These are phyloP conservation scores for Aspidiotus rigidus DNA, from an alignment of 2,888 invertebrate genomes.

Conservation along the genomic window DNA sequence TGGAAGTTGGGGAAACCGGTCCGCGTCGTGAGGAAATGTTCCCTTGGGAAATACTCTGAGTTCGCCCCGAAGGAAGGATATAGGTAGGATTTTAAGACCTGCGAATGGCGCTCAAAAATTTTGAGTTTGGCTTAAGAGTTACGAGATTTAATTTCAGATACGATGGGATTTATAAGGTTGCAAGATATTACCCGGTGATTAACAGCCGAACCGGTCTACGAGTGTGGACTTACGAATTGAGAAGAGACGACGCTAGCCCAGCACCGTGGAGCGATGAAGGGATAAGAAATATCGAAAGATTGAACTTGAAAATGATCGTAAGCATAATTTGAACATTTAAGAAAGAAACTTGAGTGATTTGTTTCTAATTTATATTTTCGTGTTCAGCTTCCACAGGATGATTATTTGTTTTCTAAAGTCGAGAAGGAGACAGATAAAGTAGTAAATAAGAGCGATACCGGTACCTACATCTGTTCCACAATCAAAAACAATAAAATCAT, in stretches of 20 bases:
- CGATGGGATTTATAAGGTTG: conserved; percentile 79
- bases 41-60: conserved; percentile 54
- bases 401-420: no score
- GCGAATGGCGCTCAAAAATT: not conserved
- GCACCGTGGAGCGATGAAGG: conserved; percentile 71
- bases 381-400: no score
- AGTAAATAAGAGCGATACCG: no score
- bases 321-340: conserved; percentile 15
- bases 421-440: no score
- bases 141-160: conserved; percentile 48
- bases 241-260: conserved; percentile 65
- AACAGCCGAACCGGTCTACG: conserved; percentile 62
- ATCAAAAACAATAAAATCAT: no score
- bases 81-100: conserved; percentile 42
- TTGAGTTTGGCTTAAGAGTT: not conserved
- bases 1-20: conserved; percentile 71
- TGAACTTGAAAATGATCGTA: conserved; percentile 47
- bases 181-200: conserved; percentile 68
- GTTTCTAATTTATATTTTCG: no score
- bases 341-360: no score
- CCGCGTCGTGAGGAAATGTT: conserved; percentile 66
- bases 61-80: conserved; percentile 68
- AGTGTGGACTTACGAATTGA: conserved; percentile 69
- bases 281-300: conserved; percentile 46
- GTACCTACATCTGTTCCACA: no score